These are phyloP conservation scores for Arbacia lixula DNA, from an alignment of 53 echinoderm and acorn worm species.

Conservation along the genomic window DNA sequence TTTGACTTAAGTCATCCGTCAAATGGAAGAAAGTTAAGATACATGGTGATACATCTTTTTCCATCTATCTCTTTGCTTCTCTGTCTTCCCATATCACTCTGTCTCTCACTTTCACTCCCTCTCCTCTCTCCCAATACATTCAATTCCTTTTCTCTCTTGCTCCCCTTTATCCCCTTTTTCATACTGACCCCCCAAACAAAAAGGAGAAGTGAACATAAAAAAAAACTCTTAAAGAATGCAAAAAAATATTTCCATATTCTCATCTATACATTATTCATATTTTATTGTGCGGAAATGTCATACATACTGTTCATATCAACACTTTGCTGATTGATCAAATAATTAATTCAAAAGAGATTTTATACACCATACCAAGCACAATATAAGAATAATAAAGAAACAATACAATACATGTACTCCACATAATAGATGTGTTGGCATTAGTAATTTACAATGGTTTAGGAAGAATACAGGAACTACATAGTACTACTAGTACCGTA, in stretches of 20 bases:
- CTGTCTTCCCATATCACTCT: no score
- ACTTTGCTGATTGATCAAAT: constrained; percentile 25
- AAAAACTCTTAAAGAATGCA: not conserved
- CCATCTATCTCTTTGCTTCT: no score
- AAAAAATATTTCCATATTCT: not conserved
- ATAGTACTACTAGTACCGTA: no score
- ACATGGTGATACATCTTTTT: no score
- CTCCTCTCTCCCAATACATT: no score
- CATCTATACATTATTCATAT: constrained; percentile 59
- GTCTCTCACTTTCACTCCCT: no score
- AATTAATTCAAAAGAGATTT: constrained; percentile 3
- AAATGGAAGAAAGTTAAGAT: no score
- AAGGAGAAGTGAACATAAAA: not conserved
- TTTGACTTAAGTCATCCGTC: no score
- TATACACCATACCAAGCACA: constrained; percentile 16
- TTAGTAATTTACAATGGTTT: constrained; percentile 29
- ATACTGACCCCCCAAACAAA: no score
- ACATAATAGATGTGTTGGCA: constrained; percentile 6
- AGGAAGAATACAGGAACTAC: constrained; percentile 31
- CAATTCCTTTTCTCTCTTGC: no score
- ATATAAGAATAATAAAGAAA: constrained; percentile 16
- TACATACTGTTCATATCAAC: constrained; percentile 31
- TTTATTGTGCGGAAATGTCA: constrained; percentile 62
- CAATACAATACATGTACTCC: constrained; percentile 6
- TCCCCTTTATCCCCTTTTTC: no score